Evolutionary conservation across 2,888 invertebrate genomes (phyloP).

Genomic region (Cheiracanthium punctorium): DNA sequence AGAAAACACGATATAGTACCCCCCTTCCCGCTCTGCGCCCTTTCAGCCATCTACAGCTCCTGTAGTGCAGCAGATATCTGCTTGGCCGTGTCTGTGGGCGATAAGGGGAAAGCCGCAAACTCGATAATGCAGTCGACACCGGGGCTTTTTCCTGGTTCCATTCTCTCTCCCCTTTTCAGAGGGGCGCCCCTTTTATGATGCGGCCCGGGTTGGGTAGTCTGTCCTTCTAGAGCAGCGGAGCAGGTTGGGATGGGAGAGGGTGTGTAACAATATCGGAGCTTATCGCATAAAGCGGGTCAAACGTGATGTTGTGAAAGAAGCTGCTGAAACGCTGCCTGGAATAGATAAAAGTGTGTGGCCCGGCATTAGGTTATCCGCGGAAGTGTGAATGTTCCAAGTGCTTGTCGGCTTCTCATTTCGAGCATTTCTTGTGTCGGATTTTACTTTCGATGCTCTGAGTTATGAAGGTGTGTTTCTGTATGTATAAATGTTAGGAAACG

Average conservation of each 20-base stretch:
- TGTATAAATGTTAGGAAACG: too few species aligned
- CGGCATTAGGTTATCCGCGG: not conserved
- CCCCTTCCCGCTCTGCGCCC: too few species aligned
- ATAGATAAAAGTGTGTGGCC: not conserved
- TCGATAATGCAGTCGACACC: slow-evolving; percentile 47
- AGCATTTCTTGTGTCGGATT: too few species aligned
- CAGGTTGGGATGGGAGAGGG: not conserved
- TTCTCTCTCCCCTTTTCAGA: not conserved
- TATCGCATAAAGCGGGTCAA: not conserved
- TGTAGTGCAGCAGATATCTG: too few species aligned
- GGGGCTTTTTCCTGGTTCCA: slow-evolving; percentile 3
- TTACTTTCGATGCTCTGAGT: too few species aligned
- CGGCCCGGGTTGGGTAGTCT: not conserved
- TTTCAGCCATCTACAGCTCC: too few species aligned
- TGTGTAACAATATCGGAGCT: not conserved
- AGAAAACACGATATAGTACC: too few species aligned
- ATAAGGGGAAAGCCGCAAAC: slow-evolving; percentile 45
- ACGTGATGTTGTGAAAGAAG: not conserved
- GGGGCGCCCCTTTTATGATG: not conserved
- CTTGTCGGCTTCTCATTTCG: too few species aligned
- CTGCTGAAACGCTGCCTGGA: not conserved
- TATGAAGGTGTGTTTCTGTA: too few species aligned
- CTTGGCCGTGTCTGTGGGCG: slow-evolving; percentile 22
- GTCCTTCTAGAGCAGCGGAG: not conserved
- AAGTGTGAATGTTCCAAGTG: too few species aligned